Percentiles rank a stretch among this genome's conserved stretches.
These are phyloP conservation scores for Sylvia borin DNA, from an alignment of 2,797 vertebrate species.

Conservation along the genomic window DNA sequence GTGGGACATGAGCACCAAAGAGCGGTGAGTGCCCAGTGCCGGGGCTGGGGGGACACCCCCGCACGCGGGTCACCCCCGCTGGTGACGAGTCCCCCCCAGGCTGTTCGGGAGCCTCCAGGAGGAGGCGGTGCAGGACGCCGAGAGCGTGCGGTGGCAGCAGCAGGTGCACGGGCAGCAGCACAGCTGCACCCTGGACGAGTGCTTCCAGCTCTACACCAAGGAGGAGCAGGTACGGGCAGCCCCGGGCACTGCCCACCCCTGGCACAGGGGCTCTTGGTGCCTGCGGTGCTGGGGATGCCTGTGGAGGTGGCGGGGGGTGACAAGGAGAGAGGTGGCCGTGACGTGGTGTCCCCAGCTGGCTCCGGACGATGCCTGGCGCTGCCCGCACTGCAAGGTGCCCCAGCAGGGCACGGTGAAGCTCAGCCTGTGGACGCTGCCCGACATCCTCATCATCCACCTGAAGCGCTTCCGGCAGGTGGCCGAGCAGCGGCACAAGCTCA, in stretches of 20 bases:
- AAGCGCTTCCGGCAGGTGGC: conserved; percentile 93
- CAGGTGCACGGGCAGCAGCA: conserved; percentile 87
- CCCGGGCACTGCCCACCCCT: not conserved
- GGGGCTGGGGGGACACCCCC: not conserved
- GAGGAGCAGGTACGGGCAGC: conserved; percentile 88
- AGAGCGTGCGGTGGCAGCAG: conserved; percentile 87
- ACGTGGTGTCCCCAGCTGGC: conserved; percentile 80
- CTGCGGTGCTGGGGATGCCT: not conserved
- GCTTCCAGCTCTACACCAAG: conserved; percentile 96
- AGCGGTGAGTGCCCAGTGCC: conserved; percentile 79
- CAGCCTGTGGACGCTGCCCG: conserved; percentile 92
- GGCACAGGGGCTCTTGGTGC: not conserved
- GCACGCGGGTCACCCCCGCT: not conserved
- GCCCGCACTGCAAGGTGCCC: conserved; percentile 89
- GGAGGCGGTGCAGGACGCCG: conserved; percentile 87
- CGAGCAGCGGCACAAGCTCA: conserved; percentile 89
- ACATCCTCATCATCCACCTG: conserved; percentile 94
- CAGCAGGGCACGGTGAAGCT: conserved; percentile 93
- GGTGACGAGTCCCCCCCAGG: conserved; percentile 54
- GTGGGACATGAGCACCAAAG: conserved; percentile 87
- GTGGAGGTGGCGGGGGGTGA: not conserved
- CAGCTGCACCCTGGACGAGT: conserved; percentile 89
- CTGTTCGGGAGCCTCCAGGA: conserved; percentile 89
- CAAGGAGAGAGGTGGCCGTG: not conserved
- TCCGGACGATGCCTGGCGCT: conserved; percentile 92